Conservation (phyloP, 2,113 vertebrate species). For the Platichthys flesus region DNA sequence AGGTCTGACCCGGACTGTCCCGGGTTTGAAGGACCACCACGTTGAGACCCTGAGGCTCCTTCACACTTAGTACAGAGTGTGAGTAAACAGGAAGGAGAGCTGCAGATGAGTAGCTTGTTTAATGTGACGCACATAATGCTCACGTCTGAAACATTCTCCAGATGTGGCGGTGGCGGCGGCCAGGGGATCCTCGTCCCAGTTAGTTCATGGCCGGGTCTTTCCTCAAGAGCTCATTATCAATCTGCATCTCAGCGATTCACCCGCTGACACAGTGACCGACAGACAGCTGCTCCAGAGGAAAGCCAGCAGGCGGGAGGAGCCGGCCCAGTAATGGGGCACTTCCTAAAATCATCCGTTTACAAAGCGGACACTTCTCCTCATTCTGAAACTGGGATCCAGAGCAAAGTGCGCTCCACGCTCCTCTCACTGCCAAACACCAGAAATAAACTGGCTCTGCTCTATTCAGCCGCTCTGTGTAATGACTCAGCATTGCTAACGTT, state of each 20-base stretch:
- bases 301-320: constrained; percentile 61
- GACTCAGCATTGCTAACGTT: constrained; percentile 66
- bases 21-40: constrained; percentile 20
- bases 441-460: constrained; percentile 33
- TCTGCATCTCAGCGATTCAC: constrained; percentile 66
- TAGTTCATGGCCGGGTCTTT: constrained; percentile 61
- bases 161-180: constrained; percentile 16
- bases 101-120: background rate
- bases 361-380: constrained; percentile 51
- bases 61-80: background rate
- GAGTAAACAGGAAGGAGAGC: background rate
- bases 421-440: constrained; percentile 52
- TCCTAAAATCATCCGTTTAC: constrained; percentile 58
- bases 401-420: constrained; percentile 17
- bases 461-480: constrained; percentile 18
- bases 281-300: constrained; percentile 77
- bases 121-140: constrained; percentile 8
- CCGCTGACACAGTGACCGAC: constrained; percentile 61
- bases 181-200: constrained; percentile 63
- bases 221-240: constrained; percentile 64
- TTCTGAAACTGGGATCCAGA: constrained; percentile 24
- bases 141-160: constrained; percentile 4
- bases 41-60: background rate
- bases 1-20: constrained; percentile 36
- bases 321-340: constrained; percentile 36